Percentiles rank a stretch among this genome's conserved stretches.
These are phyloP conservation scores for Cryptoblepharus egeriae DNA, from an alignment of 2,797 vertebrate species.

Conservation along the genomic window DNA sequence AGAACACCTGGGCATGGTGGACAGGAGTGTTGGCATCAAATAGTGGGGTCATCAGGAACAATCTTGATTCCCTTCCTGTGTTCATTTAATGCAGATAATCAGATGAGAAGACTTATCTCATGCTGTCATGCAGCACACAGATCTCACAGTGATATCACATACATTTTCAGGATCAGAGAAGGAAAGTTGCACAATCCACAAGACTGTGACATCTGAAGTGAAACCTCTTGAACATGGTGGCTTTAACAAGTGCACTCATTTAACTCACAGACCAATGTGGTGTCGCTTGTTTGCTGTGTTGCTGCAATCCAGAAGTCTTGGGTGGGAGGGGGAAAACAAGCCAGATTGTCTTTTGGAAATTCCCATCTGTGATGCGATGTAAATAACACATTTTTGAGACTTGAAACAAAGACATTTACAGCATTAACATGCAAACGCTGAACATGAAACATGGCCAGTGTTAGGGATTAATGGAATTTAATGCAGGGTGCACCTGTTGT, in stretches of 20 bases:
- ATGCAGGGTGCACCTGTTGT: neutral
- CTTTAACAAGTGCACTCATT: neutral
- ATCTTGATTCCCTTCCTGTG: neutral
- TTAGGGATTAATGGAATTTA: neutral
- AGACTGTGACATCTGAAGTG: neutral
- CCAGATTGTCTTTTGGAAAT: neutral
- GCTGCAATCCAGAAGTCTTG: no score
- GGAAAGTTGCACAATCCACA: neutral
- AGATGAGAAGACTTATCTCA: neutral
- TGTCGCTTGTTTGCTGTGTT: constrained; percentile 23
- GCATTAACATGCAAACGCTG: neutral
- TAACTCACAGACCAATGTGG: neutral
- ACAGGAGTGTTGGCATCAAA: no score
- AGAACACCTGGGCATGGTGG: no score
- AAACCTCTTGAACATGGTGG: neutral
- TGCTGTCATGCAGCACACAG: neutral
- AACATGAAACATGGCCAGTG: rapidly evolving
- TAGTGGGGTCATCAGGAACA: neutral
- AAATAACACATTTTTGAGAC: neutral
- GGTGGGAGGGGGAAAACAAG: constrained; percentile 8
- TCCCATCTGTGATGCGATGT: neutral
- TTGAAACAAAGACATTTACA: neutral
- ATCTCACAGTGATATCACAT: neutral
- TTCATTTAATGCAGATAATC: no score
- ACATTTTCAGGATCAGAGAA: neutral